Evolutionary conservation across 2,113 vertebrate species (phyloP), one percentile per base, ranked within the genome.

Genomic region (Protobothrops mucrosquamatus): DNA sequence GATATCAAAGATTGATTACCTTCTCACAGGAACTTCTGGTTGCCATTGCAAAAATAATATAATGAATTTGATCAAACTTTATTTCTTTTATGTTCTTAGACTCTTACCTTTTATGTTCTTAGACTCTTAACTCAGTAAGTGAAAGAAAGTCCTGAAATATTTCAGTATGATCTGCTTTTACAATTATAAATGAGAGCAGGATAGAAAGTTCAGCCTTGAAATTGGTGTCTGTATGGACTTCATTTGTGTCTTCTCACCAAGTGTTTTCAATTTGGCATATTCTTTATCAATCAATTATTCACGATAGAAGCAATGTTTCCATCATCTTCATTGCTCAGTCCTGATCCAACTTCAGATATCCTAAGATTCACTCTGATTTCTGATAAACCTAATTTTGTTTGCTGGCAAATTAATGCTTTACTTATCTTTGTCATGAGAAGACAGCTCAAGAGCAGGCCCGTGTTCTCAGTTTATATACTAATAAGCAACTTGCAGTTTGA

Each of bases 351-450:
- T 97, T 95, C 94, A 91, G 95, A 97, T 96, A 57, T 94, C 96
- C 95, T 96, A 96, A 96, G 95, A 94, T 96, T 97, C 93, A 95
- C 93, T 57, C 52, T 95, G 96, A 96, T 97, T 96, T 95, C 97
- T 89, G 94, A 88, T 95, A 96, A 95, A 97, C 94, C 93, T 88
- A 43, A 52, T 92, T 97, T 97, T 96, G 57, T 96, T 96, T 64
- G 95, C 57, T 92, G 88, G 51, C 91, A 94, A 97, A 96, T 97
- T 95, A 95, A 56, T 87, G 81, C 85, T 95, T 7, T 7, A 96
- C 20, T 57, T 85, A 1, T 87, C 91, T 18, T 86, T 89, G 88
- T n/a, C 94, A 57, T 12, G 88, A 46, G 46, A 89, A 93, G 93
- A 94, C 23, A 92, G 6, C 56, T 92, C 87, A 90, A 92, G 29